Evolutionary conservation across 2,888 invertebrate genomes (phyloP), one percentile per base, ranked within the genome.

Genomic region (Deroplatys truncata): DNA sequence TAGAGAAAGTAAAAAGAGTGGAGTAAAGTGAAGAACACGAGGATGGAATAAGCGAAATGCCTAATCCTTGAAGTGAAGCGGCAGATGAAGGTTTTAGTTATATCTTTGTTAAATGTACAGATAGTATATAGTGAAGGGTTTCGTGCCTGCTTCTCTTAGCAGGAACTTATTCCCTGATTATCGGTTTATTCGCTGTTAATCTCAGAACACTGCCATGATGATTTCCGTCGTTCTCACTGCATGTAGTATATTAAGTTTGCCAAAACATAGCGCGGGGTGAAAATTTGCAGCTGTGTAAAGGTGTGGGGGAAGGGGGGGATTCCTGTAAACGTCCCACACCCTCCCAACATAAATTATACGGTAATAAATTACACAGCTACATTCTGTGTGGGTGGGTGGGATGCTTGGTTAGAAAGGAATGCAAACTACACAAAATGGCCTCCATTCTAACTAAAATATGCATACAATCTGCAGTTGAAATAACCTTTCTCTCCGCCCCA

Each of bases 401-500:
- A 87, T 82, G 87, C 82, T 31, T 82, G 82, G 87, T 82, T 87
- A 82, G 31, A 87, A 82, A 87, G 87, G 87, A 87, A 87, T 87
- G 87, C 82, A 87, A 82, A 43, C 49, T 87, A 20, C 82, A 87
- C 87, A 87, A 87, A 87, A 87, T 82, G 82, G 87, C 31, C n/a
- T 82, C 87, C 82, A 82, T 87, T 87, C 82, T 87, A 87, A 87
- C 87, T 87, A 82, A 87, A 82, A 87, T 87, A 87, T 87, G 82
- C 87, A 31, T 82, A 87, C 82, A 87, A 82, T 87, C 87, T 87
- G 82, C 87, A 87, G 87, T 87, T 82, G 87, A 87, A 87, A 82
- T 82, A 82, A 82, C 82, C 87, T 72, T 72, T 72, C 43, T 72
- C 56, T 25, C 56, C 25, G 56, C 82, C 35, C 25, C 84, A 29